Base-by-base conservation (phyloP, 1,140 invertebrate genomes). In the Delia radicum region DNA sequence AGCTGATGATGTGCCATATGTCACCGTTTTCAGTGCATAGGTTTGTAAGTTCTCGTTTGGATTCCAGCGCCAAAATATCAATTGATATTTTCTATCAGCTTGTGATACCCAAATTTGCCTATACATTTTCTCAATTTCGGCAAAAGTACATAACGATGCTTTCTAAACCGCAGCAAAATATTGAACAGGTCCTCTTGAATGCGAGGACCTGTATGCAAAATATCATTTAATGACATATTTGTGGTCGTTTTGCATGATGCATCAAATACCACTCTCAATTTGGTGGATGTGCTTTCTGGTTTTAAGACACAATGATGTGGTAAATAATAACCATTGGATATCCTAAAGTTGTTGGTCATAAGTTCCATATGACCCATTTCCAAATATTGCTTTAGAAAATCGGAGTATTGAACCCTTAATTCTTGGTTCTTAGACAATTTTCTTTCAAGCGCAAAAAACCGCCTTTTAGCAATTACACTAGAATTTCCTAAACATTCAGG, bases 131-230 rank as follows among this genome's bases (percentile, higher is more conserved):
- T 81, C 37, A 7, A 79, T 77, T 31, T 82, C 80, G 10, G 77
- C 78, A n/a, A 74, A 18, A 80, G 48, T 7, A 76, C 77, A 79
- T 69, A 65, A 77, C 75, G 1, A 81, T 79, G n/a, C 81, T 76
- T 85, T 83, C 87, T 18, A 87, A 67, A 69, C 87, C 86, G 65
- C 79, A 74, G 75, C 85, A 87, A 67, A 83, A 80, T 75, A 84
- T 80, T 18, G 78, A 78, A 80, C 83, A 78, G 4, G 10, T 77
- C 62, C 13, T 75, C 74, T 65, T 78, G 77, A 0, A 78, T 12
- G 27, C 12, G 77, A 7, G 75, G 77, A 13, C 73, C 75, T 10
- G 42, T 29, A 33, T 63, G 21, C 12, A 78, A 13, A 12, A 74
- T 18, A 28, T 75, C 67, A 71, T 77, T 81, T 5, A 82, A 31